A percentile compares a stretch with the other conserved stretches of the same genome.
These are phyloP conservation scores for Petrosia ficiformis DNA, from an alignment of 37 sponge, comb jelly and placozoan genomes.

Conservation along the genomic window DNA sequence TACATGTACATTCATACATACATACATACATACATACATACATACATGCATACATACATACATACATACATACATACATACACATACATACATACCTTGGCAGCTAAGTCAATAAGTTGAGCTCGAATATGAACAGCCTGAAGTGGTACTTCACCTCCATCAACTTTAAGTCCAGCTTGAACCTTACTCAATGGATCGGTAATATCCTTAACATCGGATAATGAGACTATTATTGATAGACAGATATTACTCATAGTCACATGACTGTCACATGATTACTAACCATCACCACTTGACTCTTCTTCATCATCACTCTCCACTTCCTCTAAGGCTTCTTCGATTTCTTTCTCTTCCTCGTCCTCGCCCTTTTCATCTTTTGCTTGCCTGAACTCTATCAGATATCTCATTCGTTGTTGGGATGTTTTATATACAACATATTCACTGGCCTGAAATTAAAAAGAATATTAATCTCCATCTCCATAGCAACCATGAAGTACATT, in stretches of 20 bases:
- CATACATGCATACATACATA: constrained; percentile 4
- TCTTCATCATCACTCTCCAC: constrained; percentile 17
- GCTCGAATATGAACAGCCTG: constrained; percentile 81
- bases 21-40: constrained; percentile 20
- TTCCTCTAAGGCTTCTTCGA: constrained; percentile 7
- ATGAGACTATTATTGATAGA: constrained; percentile 30
- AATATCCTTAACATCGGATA: constrained; percentile 74
- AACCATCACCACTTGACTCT: too few species aligned
- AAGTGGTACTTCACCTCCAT: constrained; percentile 79
- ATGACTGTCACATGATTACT: too few species aligned
- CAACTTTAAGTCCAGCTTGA: constrained; percentile 84
- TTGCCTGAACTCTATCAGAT: constrained; percentile 80
- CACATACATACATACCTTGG: constrained; percentile 39
- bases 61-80: too few species aligned
- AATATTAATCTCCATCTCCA: not conserved
- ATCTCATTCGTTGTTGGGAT: constrained; percentile 81
- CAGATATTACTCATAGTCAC: too few species aligned
- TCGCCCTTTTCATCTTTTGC: constrained; percentile 29
- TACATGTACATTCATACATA: too few species aligned
- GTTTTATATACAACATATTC: constrained; percentile 81
- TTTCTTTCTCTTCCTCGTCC: constrained; percentile 9
- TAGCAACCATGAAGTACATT: not conserved
- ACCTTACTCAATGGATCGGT: constrained; percentile 84
- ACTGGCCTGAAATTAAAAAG: constrained; percentile 40
- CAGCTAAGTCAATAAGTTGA: constrained; percentile 82